Conservation (phyloP, 2,888 invertebrate genomes). For the Amphipoea lucens region DNA sequence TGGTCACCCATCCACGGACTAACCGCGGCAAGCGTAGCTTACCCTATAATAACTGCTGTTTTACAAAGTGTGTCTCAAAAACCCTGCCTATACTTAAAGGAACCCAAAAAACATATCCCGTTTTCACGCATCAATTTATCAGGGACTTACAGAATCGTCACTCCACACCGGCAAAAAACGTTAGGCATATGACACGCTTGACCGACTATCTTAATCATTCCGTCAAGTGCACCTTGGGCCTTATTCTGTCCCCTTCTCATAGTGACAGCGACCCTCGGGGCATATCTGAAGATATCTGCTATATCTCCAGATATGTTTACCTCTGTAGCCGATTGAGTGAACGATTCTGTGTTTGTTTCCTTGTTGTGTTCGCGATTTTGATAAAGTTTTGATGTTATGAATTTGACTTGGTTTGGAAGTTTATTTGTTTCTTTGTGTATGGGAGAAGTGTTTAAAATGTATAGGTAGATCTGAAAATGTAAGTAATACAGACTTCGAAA, state of each 20-base stretch:
- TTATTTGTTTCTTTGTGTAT: not conserved
- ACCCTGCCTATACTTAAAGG: not conserved
- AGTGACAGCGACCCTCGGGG: conserved; percentile 52
- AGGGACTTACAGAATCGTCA: not conserved
- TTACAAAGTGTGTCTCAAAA: not conserved
- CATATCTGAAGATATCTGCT: conserved; percentile 41
- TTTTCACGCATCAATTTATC: not conserved
- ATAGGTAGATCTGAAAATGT: too few relatives aligned
- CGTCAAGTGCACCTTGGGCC: conserved; percentile 57
- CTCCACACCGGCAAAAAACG: conserved; percentile 19
- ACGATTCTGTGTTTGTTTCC: conserved; percentile 34
- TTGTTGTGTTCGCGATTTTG: conserved; percentile 8
- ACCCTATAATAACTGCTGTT: not conserved
- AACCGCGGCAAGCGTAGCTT: too few relatives aligned
- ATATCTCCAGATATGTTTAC: conserved; percentile 45
- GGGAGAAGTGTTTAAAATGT: not conserved
- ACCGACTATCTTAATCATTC: conserved; percentile 57
- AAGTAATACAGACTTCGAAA: not conserved
- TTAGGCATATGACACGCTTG: conserved; percentile 30
- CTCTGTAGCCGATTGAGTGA: conserved; percentile 18
- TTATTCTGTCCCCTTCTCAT: conserved; percentile 56
- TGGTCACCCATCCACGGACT: too few relatives aligned
- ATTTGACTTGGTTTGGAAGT: conserved; percentile 1
- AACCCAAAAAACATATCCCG: not conserved
- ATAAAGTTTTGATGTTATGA: conserved; percentile 1